A percentile compares a stretch with the other conserved stretches of the same genome.
phyloP scores from a whole-genome alignment of 2,113 vertebrate species.

The Hiodon tergisus region DNA sequence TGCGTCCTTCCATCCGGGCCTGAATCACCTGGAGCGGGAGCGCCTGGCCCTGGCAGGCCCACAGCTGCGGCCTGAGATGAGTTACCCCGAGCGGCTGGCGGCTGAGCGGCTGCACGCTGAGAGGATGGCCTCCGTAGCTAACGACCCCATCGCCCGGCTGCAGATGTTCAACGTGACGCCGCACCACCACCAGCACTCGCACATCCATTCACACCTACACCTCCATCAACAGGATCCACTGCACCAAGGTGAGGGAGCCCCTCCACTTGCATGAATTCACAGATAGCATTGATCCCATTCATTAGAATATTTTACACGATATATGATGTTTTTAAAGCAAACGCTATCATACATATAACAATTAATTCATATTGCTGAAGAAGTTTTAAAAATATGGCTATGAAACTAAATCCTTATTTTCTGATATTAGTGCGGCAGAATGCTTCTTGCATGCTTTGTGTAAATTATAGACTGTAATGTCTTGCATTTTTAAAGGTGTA shows the following conservation, averaged over 20 bases:
- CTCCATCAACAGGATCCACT: constrained; percentile 96
- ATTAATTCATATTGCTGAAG: no score
- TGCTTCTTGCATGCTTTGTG: not conserved
- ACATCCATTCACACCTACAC: constrained; percentile 97
- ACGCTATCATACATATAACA: no score
- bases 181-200: constrained; percentile 97
- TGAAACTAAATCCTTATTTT: not conserved
- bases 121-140: constrained; percentile 88
- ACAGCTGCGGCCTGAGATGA: constrained; percentile 88
- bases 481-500: not conserved
- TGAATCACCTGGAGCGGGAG: constrained; percentile 86
- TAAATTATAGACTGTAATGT: not conserved
- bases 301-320: no score
- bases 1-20: constrained; percentile 82
- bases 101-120: constrained; percentile 91
- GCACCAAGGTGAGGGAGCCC: constrained; percentile 79
- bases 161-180: constrained; percentile 99
- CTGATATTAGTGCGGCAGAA: not conserved
- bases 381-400: no score
- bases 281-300: no score
- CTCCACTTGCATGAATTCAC: not conserved
- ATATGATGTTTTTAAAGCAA: no score
- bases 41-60: constrained; percentile 80
- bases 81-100: constrained; percentile 88
- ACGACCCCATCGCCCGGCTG: constrained; percentile 82